Conservation (phyloP, 2,797 vertebrate species). For the Tarsius wallacei region DNA sequence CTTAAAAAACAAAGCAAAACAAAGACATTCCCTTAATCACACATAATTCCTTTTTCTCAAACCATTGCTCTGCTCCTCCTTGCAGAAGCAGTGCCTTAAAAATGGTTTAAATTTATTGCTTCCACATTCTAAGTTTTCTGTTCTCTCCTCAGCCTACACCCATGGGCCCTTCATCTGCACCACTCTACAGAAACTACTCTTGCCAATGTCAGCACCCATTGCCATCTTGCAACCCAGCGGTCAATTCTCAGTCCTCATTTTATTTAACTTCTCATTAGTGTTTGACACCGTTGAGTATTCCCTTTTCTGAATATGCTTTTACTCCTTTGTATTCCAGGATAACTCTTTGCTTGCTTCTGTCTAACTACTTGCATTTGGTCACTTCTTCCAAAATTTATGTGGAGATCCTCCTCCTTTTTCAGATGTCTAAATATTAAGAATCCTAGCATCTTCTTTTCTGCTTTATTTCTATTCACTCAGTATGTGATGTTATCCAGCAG, state of each 20-base stretch:
- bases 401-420: neutral
- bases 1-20: neutral
- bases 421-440: neutral
- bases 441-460: neutral
- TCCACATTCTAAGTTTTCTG: neutral
- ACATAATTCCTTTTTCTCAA: neutral
- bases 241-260: neutral
- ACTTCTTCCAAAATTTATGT: neutral
- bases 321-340: neutral
- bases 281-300: neutral
- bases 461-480: neutral
- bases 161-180: no score
- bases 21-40: neutral
- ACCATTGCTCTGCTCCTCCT: neutral
- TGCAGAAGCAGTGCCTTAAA: neutral
- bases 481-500: neutral
- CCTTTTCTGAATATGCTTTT: neutral
- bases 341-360: neutral
- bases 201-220: no score
- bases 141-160: neutral
- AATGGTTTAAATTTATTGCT: neutral
- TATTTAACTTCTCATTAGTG: neutral
- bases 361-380: neutral
- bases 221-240: neutral
- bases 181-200: neutral